Evolutionary conservation across 2,888 invertebrate species (phyloP), one percentile per base, ranked within the genome.

Genomic region (Loripinus fragilis): DNA sequence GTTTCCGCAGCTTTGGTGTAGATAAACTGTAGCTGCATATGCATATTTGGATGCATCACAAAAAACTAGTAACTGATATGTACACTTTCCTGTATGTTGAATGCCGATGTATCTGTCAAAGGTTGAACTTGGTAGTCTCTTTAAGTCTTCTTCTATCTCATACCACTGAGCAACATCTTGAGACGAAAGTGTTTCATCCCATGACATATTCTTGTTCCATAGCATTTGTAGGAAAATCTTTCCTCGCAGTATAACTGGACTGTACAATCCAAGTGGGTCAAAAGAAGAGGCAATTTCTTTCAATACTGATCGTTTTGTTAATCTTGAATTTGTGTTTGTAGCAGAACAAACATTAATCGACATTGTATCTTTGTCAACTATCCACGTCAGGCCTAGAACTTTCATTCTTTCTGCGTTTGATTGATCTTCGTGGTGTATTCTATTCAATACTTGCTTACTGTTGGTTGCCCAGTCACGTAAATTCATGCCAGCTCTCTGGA

Each of bases 1-100:
- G 48, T 20, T 48, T 10, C 48, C 48, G n/a, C 12, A 20, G 20
- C 23, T 28, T 55, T 67, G 74, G 48, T 68, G 68, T 15, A 74
- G n/a, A 30, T 74, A 68, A 7, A 73, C 52, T 12, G 41, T 52
- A 41, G 41, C 25, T 52, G 74, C 66, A 42, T 74, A 74, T 20
- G 74, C 74, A 20, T 25, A 23, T 33, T 33, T 30, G 33, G 73
- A 73, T 2, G 74, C 67, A 41, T 74, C 74, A 68, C 68, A 74
- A 20, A 74, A 74, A 28, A 25, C 55, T 28, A 52, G 20, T 38
- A 30, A 68, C 7, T 23, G 50, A 35, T 52, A 45, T 1, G 50
- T 65, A 33, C 2, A n/a, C 1, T 28, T 25, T 42, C 50, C 33
- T 23, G 10, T 25, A 10, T 23, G 23, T 1, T 20, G 17, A 17